phyloP scores from a whole-genome alignment of 2,797 vertebrate species.

The Phrynocephalus guinanensis region DNA sequence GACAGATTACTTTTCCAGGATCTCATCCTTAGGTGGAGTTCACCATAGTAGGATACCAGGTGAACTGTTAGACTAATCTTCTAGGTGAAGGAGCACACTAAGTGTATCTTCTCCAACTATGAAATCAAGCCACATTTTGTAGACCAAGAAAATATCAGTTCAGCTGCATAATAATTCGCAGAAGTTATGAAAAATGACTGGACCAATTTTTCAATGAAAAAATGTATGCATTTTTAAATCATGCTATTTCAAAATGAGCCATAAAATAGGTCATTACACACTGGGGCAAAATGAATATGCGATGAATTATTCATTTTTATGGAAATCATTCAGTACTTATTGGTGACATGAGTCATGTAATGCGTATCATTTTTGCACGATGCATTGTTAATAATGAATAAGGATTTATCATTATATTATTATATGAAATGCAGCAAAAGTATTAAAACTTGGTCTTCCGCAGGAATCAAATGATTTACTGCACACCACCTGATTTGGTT shows the following conservation, averaged over 20 bases:
- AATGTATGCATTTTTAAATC: constrained; percentile 71
- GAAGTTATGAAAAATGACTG: constrained; percentile 32
- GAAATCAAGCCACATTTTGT: background rate
- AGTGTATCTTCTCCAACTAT: background rate
- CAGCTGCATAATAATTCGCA: background rate
- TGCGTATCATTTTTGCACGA: constrained; percentile 71
- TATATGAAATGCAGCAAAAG: constrained; percentile 65
- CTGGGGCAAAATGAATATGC: constrained; percentile 70
- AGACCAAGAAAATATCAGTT: constrained; percentile 13
- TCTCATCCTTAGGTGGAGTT: background rate
- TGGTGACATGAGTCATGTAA: constrained; percentile 74
- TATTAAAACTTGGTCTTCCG: constrained; percentile 76
- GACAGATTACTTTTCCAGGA: too few relatives aligned
- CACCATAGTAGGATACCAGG: background rate
- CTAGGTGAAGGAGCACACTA: too few relatives aligned
- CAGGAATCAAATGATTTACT: constrained; percentile 71
- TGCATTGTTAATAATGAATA: constrained; percentile 80
- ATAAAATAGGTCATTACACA: constrained; percentile 70
- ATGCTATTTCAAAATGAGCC: constrained; percentile 74
- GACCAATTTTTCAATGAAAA: constrained; percentile 64
- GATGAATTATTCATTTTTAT: constrained; percentile 79
- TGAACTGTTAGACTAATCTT: background rate
- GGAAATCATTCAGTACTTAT: constrained; percentile 74
- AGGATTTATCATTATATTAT: constrained; percentile 75
- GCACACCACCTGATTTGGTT: constrained; percentile 53